phyloP scores from a whole-genome alignment of 2,888 invertebrate species.

The Griposia aprilina region DNA sequence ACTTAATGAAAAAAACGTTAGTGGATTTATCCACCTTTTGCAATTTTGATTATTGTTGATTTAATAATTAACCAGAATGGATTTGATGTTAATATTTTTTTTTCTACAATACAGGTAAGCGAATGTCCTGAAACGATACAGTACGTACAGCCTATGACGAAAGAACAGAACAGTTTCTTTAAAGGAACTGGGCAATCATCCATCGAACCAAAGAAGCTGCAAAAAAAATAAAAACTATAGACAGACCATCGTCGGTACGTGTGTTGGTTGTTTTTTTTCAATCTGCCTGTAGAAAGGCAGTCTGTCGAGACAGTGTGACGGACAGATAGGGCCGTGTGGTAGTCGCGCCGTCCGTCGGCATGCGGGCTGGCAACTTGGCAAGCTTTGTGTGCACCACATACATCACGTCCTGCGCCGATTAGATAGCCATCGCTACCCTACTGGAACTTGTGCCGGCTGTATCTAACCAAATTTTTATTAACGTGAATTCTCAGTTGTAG shows the following conservation, averaged over 20 bases:
- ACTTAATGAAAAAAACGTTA: too few species aligned
- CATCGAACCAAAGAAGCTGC: not conserved
- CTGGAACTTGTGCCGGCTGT: not conserved
- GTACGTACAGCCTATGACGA: too few species aligned
- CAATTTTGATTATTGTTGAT: not conserved
- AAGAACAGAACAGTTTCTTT: not conserved
- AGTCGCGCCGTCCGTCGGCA: slow-evolving; percentile 1
- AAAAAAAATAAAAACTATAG: not conserved
- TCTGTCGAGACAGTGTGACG: slow-evolving; percentile 22
- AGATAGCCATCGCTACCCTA: slow-evolving; percentile 17
- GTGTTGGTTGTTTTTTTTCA: not conserved
- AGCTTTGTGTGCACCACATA: slow-evolving; percentile 40
- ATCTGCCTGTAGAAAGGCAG: not conserved
- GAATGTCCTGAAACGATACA: not conserved
- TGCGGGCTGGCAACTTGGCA: slow-evolving; percentile 32
- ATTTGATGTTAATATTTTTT: not conserved
- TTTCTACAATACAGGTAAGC: not conserved
- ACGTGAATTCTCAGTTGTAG: too few species aligned
- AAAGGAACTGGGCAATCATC: not conserved
- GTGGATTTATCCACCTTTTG: too few species aligned
- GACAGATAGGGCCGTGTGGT: slow-evolving; percentile 19
- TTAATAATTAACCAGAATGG: not conserved
- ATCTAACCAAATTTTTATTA: not conserved
- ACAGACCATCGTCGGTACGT: not conserved
- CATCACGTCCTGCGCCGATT: slow-evolving; percentile 29